These are phyloP conservation scores for Nothobranchius furzeri DNA, from an alignment of 2,113 vertebrate species.

Conservation along the genomic window DNA sequence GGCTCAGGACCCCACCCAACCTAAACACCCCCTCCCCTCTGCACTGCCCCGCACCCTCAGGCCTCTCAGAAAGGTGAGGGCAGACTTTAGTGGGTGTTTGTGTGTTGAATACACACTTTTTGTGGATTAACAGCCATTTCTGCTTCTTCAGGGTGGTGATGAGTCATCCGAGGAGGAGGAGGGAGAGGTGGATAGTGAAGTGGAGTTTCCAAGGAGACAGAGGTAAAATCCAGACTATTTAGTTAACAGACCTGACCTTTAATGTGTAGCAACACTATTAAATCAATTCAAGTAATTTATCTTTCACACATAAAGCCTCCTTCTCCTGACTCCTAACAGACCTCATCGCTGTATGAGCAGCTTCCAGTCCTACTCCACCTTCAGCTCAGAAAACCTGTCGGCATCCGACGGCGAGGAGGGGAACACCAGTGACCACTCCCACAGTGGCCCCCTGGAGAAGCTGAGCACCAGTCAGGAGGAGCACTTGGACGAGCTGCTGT, in stretches of 20 bases:
- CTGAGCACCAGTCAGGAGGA: constrained; percentile 85
- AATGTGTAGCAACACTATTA: background rate
- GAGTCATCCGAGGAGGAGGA: constrained; percentile 98
- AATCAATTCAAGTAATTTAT: background rate
- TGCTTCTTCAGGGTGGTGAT: constrained; percentile 84
- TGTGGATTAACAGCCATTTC: constrained; percentile 14
- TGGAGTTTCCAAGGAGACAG: constrained; percentile 96
- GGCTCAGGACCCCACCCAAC: constrained; percentile 71
- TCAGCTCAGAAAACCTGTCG: constrained; percentile 97
- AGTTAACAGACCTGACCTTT: constrained; percentile 17
- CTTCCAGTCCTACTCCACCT: constrained; percentile 97
- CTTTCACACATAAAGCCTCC: background rate
- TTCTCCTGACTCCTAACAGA: constrained; percentile 61
- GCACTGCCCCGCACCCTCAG: constrained; percentile 84
- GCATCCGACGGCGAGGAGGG: constrained; percentile 97
- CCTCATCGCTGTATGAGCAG: constrained; percentile 95
- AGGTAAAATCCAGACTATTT: constrained; percentile 83
- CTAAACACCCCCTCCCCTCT: constrained; percentile 73
- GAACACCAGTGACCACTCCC: constrained; percentile 97
- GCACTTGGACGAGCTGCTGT: constrained; percentile 90
- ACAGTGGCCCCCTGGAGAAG: constrained; percentile 88
- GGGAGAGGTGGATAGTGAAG: constrained; percentile 98
- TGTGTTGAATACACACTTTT: background rate
- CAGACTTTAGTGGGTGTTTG: background rate
- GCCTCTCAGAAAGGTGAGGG: constrained; percentile 88